Percentiles rank a stretch among this genome's conserved stretches.
Conservation (phyloP, 2,888 invertebrate species). For the Gryllus longicercus region DNA sequence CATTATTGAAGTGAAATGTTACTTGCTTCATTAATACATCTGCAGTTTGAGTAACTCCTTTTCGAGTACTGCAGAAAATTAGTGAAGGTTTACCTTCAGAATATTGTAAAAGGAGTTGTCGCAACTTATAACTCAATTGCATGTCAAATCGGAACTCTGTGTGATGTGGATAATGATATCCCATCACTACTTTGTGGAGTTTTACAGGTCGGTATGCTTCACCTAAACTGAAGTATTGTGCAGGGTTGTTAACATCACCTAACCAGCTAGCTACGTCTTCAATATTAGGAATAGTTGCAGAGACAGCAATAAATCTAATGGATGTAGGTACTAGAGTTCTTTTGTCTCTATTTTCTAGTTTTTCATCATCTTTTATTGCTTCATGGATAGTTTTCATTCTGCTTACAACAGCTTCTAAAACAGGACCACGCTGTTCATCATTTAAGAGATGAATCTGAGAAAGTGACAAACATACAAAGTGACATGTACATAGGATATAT, state of each 20-base stretch:
- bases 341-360: not conserved
- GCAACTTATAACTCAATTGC: conserved; percentile 70
- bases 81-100: conserved; percentile 68
- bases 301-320: conserved; percentile 66
- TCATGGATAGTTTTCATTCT: conserved; percentile 73
- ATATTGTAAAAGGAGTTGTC: conserved; percentile 64
- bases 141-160: conserved; percentile 71
- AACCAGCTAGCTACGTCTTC: conserved; percentile 73
- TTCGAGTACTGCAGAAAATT: conserved; percentile 74
- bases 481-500: not conserved
- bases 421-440: conserved; percentile 68
- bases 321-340: not conserved
- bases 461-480: conserved; percentile 17
- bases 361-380: conserved; percentile 32
- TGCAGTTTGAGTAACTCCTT: conserved; percentile 67
- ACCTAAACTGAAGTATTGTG: conserved; percentile 58
- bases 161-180: conserved; percentile 59
- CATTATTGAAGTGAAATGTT: conserved; percentile 53
- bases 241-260: conserved; percentile 50
- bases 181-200: conserved; percentile 67
- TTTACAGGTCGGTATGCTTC: conserved; percentile 71
- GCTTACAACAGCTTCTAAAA: conserved; percentile 73
- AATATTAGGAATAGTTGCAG: conserved; percentile 75
- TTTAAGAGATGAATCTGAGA: conserved; percentile 64
- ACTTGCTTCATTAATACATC: conserved; percentile 59